Evolutionary conservation across 2,113 vertebrate genomes (phyloP).

Genomic region (Euleptes europaea): DNA sequence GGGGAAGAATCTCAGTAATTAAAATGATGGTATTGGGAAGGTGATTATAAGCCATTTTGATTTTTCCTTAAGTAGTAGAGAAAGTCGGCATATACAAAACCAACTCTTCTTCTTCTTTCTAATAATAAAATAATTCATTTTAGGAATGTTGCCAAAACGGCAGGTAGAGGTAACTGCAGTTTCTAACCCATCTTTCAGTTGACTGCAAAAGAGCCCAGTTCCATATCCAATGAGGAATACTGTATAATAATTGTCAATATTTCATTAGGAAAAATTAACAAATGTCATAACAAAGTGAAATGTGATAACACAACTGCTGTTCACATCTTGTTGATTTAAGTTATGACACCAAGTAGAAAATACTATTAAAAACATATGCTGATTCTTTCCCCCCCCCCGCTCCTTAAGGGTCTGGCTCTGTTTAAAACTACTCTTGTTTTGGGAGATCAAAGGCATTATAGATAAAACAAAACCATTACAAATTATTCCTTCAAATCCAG

Average conservation of each 20-base stretch:
- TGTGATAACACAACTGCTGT: slow-evolving; percentile 61
- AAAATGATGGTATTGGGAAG: too few species aligned
- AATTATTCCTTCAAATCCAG: slow-evolving; percentile 77
- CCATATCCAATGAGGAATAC: slow-evolving; percentile 31
- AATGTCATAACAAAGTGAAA: slow-evolving; percentile 65
- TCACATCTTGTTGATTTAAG: slow-evolving; percentile 75
- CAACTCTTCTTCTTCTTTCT: too few species aligned
- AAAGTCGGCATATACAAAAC: too few species aligned
- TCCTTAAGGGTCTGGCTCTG: slow-evolving; percentile 73
- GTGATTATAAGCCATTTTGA: too few species aligned
- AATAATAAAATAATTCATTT: too few species aligned
- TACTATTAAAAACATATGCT: slow-evolving; percentile 74
- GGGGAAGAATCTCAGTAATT: too few species aligned
- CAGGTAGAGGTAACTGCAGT: not conserved
- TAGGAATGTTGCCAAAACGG: too few species aligned
- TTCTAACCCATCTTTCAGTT: not conserved
- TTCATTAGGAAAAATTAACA: slow-evolving; percentile 68
- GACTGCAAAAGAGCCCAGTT: slow-evolving; percentile 13
- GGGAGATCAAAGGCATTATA: slow-evolving; percentile 77
- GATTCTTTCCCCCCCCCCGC: slow-evolving; percentile 40
- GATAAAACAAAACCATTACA: slow-evolving; percentile 77
- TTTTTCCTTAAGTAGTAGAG: too few species aligned
- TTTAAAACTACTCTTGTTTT: slow-evolving; percentile 75
- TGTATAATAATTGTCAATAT: slow-evolving; percentile 47
- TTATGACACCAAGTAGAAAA: slow-evolving; percentile 72